Percentiles rank a stretch among this genome's conserved stretches.
Conservation (phyloP, 2,113 vertebrate genomes). For the Cebus imitator region DNA sequence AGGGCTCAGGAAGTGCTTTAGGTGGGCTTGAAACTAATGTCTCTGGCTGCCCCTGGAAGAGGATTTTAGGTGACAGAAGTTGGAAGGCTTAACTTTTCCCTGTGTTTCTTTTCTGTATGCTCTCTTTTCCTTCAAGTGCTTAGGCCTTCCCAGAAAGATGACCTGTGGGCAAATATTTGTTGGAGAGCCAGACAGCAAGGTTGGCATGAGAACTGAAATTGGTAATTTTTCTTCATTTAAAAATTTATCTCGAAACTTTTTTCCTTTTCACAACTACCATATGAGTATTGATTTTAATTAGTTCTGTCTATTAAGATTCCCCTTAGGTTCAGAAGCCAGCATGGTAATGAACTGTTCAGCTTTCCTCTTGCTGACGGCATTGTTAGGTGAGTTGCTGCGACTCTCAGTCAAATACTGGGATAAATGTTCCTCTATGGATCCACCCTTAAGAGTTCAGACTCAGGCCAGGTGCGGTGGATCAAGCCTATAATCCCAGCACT, state of each 20-base stretch:
- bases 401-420: background rate
- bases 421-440: background rate
- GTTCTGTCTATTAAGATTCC: conserved; percentile 70
- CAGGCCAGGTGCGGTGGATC: too few relatives aligned
- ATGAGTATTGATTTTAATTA: conserved; percentile 60
- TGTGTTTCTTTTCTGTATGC: background rate
- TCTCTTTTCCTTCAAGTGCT: background rate
- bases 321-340: conserved; percentile 43
- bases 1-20: background rate
- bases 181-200: background rate
- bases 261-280: background rate
- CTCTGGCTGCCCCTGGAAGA: background rate
- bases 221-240: conserved; percentile 11
- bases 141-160: background rate
- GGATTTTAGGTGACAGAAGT: background rate
- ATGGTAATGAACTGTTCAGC: conserved; percentile 60
- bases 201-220: background rate
- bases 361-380: background rate
- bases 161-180: background rate
- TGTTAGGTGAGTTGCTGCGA: conserved; percentile 4
- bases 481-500: too few relatives aligned
- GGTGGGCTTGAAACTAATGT: background rate
- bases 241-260: background rate
- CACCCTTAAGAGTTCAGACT: background rate
- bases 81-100: background rate